phyloP scores from a whole-genome alignment of 2,797 vertebrate species.

The Sebastes umbrosus region DNA sequence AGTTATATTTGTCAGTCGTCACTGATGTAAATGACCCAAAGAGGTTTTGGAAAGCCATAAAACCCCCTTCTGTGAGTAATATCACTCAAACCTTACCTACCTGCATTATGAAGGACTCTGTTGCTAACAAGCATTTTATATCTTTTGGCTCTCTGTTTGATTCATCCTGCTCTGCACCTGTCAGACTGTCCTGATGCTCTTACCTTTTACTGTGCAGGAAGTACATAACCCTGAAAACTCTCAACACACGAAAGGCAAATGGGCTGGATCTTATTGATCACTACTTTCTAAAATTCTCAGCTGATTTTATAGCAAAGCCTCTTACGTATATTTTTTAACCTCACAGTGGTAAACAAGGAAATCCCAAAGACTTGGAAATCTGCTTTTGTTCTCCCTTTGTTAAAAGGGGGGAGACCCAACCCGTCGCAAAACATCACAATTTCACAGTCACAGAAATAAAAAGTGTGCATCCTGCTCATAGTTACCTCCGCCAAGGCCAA shows the following conservation, averaged over 20 bases:
- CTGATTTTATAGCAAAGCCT: neutral
- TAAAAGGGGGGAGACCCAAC: neutral
- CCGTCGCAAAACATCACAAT: neutral
- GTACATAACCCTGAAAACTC: neutral
- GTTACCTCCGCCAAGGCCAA: too few relatives aligned
- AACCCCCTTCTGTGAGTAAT: neutral
- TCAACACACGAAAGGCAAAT: neutral
- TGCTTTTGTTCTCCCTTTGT: neutral
- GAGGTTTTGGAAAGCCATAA: neutral
- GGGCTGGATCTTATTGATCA: neutral
- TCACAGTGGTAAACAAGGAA: too few relatives aligned
- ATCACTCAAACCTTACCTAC: neutral
- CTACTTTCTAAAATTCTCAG: neutral
- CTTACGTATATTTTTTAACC: too few relatives aligned
- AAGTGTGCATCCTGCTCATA: neutral
- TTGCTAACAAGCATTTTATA: neutral
- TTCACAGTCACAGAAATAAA: neutral
- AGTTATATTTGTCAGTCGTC: neutral
- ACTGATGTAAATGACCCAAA: neutral
- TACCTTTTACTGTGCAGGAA: neutral
- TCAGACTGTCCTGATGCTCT: neutral
- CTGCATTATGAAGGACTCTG: neutral
- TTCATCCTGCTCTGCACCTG: neutral
- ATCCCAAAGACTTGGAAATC: neutral
- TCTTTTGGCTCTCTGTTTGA: neutral